Conservation (phyloP, 2,888 invertebrate species). For the Geotrupes spiniger region DNA sequence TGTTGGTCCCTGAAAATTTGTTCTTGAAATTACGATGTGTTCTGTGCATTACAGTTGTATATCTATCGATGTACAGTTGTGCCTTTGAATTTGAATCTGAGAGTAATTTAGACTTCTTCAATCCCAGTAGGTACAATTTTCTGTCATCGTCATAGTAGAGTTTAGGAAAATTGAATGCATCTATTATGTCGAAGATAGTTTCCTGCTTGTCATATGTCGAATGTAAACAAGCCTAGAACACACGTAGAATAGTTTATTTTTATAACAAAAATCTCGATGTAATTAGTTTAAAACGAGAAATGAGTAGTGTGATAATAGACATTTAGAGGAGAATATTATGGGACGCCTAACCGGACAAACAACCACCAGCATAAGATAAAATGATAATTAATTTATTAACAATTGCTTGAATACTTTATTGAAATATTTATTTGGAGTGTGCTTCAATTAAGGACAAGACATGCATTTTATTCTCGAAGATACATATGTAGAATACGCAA, state of each 20-base stretch:
- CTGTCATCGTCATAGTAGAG: slow-evolving; percentile 70
- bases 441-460: no score
- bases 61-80: slow-evolving; percentile 63
- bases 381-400: no score
- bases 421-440: no score
- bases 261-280: slow-evolving; percentile 5
- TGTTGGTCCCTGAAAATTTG: slow-evolving; percentile 33
- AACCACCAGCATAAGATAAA: no score
- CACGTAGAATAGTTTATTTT: slow-evolving; percentile 3
- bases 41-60: slow-evolving; percentile 69
- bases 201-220: slow-evolving; percentile 66
- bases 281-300: no score
- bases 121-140: slow-evolving; percentile 68
- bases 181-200: slow-evolving; percentile 73
- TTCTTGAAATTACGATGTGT: slow-evolving; percentile 54
- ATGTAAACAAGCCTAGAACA: slow-evolving; percentile 55
- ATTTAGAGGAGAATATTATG: no score
- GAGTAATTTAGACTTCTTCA: slow-evolving; percentile 51
- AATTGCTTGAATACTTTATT: no score
- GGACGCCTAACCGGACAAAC: no score
- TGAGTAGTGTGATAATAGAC: no score
- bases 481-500: no score
- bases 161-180: slow-evolving; percentile 79
- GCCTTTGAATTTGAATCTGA: slow-evolving; percentile 68
- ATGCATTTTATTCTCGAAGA: no score